Evolutionary conservation across 1,140 invertebrate species (phyloP).

Genomic region (Contarinia nasturtii): DNA sequence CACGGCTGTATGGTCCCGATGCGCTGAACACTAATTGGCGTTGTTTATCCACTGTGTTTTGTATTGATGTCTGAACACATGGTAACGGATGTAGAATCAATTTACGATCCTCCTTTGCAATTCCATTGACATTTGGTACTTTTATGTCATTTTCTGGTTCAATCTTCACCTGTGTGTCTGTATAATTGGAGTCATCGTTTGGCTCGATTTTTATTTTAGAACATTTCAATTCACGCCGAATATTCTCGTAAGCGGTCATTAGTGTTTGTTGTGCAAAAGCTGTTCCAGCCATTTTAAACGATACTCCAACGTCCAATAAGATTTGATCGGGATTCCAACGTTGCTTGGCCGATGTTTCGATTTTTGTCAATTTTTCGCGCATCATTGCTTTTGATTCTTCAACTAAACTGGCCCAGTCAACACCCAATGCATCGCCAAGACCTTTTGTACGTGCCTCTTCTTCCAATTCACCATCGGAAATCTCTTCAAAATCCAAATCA

Average conservation of each 20-base stretch:
- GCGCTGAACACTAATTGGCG: slow-evolving; percentile 27
- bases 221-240: slow-evolving; percentile 16
- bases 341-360: slow-evolving; percentile 36
- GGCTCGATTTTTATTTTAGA: slow-evolving; percentile 9
- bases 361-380: slow-evolving; percentile 19
- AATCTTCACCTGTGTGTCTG: slow-evolving; percentile 9
- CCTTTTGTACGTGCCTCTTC: slow-evolving; percentile 50
- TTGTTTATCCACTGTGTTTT: slow-evolving; percentile 21
- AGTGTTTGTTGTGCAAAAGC: slow-evolving; percentile 37
- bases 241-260: background rate
- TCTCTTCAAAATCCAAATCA: slow-evolving; percentile 73
- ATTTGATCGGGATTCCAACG: slow-evolving; percentile 58
- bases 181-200: slow-evolving; percentile 8
- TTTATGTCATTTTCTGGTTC: slow-evolving; percentile 11
- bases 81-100: slow-evolving; percentile 32
- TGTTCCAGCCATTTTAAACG: slow-evolving; percentile 43
- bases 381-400: slow-evolving; percentile 43
- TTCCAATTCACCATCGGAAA: slow-evolving; percentile 71
- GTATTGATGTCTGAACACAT: slow-evolving; percentile 33
- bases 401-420: slow-evolving; percentile 77
- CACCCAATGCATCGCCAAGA: slow-evolving; percentile 71
- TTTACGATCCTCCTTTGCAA: slow-evolving; percentile 4
- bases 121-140: slow-evolving; percentile 4
- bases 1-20: slow-evolving; percentile 29
- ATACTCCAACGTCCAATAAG: slow-evolving; percentile 49